phyloP scores from a whole-genome alignment of 2,888 invertebrate species.

The Macroteleia sp. region DNA sequence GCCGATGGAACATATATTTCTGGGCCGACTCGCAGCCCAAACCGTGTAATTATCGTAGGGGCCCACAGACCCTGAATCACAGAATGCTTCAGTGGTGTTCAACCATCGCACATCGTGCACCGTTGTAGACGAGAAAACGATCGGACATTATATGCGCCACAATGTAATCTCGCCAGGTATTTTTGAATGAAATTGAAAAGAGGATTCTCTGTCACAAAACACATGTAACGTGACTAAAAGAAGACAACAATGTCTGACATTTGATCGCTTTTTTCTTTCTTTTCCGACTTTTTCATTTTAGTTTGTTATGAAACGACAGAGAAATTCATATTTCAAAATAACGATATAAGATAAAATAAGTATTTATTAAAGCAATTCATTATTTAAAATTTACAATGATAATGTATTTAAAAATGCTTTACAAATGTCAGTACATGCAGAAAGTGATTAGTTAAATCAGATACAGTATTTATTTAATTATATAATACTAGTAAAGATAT shows the following conservation, averaged over 20 bases:
- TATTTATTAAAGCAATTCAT: no score
- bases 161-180: conserved; percentile 31
- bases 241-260: background rate
- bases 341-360: no score
- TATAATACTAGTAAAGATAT: no score
- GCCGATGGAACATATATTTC: conserved; percentile 84
- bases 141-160: conserved; percentile 33
- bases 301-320: background rate
- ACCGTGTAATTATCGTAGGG: conserved; percentile 84
- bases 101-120: conserved; percentile 70
- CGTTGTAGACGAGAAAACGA: conserved; percentile 48
- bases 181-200: conserved; percentile 42
- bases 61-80: conserved; percentile 77
- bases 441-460: no score
- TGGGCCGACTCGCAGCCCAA: conserved; percentile 80
- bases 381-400: no score
- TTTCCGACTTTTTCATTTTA: background rate
- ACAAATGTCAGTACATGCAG: no score
- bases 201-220: conserved; percentile 22
- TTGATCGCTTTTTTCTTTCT: background rate
- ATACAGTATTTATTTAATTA: no score
- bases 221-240: background rate
- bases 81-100: conserved; percentile 81
- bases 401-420: no score
- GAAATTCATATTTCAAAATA: no score